These are phyloP conservation scores for Leptinotarsa tumamoca DNA, from an alignment of 2,888 invertebrate species.

Conservation along the genomic window DNA sequence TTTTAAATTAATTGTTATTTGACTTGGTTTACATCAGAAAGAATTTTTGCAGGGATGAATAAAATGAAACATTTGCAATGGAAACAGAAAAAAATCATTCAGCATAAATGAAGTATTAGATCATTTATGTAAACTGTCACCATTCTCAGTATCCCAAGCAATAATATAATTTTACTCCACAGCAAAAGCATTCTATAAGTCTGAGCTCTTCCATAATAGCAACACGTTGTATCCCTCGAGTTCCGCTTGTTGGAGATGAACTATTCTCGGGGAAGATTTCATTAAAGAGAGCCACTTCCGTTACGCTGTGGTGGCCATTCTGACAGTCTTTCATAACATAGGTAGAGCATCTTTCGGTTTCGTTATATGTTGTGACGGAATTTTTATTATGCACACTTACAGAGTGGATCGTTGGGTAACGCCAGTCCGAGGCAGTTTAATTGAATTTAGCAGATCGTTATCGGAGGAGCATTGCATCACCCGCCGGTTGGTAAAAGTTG, in stretches of 20 bases:
- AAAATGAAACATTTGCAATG: too few relatives aligned
- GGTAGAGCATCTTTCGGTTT: conserved; percentile 24
- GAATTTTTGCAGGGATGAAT: too few relatives aligned
- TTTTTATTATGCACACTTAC: conserved; percentile 24
- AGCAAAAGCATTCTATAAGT: too few relatives aligned
- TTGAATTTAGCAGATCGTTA: conserved; percentile 43
- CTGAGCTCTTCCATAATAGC: too few relatives aligned
- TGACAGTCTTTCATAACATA: conserved; percentile 46
- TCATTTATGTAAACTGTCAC: too few relatives aligned
- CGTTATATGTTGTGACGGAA: conserved; percentile 39
- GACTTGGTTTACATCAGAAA: too few relatives aligned
- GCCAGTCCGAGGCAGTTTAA: conserved; percentile 38
- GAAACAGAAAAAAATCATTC: too few relatives aligned
- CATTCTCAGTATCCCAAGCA: too few relatives aligned
- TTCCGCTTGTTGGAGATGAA: conserved; percentile 61
- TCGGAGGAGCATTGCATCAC: conserved; percentile 34
- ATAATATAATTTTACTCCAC: too few relatives aligned
- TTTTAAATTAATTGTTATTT: too few relatives aligned
- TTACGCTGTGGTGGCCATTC: conserved; percentile 55
- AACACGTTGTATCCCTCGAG: conserved; percentile 33
- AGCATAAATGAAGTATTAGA: too few relatives aligned
- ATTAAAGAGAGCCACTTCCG: conserved; percentile 62
- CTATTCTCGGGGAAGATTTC: conserved; percentile 61
- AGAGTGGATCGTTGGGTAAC: conserved; percentile 36
- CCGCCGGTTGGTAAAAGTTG: conserved; percentile 34